Percentiles rank a stretch among this genome's conserved stretches.
Evolutionary conservation across 1,140 invertebrate species (phyloP).

Genomic region (Agrypnia vestita): DNA sequence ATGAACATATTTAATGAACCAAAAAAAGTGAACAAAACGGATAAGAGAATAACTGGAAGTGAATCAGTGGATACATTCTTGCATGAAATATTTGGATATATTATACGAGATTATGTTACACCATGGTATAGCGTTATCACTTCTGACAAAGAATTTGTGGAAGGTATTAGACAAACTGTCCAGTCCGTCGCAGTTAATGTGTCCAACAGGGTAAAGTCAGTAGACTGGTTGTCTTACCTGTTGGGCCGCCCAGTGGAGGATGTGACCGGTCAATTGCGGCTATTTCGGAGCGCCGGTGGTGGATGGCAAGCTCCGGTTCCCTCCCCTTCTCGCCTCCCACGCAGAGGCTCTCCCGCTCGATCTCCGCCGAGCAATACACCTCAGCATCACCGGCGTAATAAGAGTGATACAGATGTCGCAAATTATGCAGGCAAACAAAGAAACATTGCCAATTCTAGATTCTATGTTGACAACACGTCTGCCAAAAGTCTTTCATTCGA

Average conservation of each 20-base stretch:
- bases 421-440: conserved; percentile 58
- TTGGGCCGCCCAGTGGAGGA: conserved; percentile 92
- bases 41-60: conserved; percentile 65
- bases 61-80: conserved; percentile 70
- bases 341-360: conserved; percentile 65
- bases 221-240: conserved; percentile 92
- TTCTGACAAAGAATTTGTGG: conserved; percentile 74
- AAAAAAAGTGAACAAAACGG: conserved; percentile 39
- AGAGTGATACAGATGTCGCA: conserved; percentile 81
- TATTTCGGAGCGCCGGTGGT: conserved; percentile 86
- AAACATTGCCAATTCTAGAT: conserved; percentile 69
- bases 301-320: conserved; percentile 70
- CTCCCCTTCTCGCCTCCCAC: conserved; percentile 63
- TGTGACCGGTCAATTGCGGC: conserved; percentile 88
- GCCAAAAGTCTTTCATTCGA: conserved; percentile 73
- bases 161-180: conserved; percentile 73
- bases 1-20: conserved; percentile 43
- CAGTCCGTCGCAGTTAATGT: conserved; percentile 75
- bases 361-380: conserved; percentile 65
- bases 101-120: conserved; percentile 86
- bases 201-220: conserved; percentile 83
- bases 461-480: conserved; percentile 67
- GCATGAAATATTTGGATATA: conserved; percentile 79
- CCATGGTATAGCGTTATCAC: conserved; percentile 82
- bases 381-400: conserved; percentile 79